Percentiles rank a stretch among this genome's conserved stretches.
Evolutionary conservation across 1,140 invertebrate genomes (phyloP).

Genomic region (Catajapyx aquilonaris): DNA sequence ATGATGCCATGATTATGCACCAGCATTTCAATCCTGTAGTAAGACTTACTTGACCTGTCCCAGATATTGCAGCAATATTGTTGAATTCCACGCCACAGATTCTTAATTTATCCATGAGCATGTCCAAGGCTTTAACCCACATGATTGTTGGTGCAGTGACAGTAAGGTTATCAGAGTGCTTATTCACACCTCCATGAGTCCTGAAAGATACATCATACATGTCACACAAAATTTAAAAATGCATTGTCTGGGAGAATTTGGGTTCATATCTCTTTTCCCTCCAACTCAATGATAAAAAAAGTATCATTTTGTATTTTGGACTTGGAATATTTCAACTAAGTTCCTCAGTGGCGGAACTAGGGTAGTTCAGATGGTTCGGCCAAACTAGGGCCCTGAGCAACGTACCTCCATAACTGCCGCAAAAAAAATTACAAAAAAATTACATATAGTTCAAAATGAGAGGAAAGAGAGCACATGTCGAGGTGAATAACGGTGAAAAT

Average conservation of each 20-base stretch:
- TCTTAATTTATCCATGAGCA: conserved; percentile 65
- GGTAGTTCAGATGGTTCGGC: background rate
- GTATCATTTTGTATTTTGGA: background rate
- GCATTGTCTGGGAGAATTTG: background rate
- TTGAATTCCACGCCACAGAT: conserved; percentile 57
- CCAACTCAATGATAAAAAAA: background rate
- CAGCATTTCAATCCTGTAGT: background rate
- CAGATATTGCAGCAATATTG: conserved; percentile 61
- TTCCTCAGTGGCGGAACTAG: background rate
- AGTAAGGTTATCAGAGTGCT: conserved; percentile 28
- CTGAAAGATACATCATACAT: conserved; percentile 29
- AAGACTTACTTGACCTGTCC: conserved; percentile 55
- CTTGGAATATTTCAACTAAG: background rate
- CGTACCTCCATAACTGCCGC: conserved; percentile 3
- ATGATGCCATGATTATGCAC: conserved; percentile 1
- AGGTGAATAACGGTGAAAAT: no score
- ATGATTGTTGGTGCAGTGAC: conserved; percentile 66
- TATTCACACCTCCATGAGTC: conserved; percentile 57
- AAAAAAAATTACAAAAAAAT: no score
- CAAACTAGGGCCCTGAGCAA: background rate
- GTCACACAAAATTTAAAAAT: conserved; percentile 14
- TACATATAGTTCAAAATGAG: no score
- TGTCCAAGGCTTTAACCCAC: conserved; percentile 89
- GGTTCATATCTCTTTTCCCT: background rate
- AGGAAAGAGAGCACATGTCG: no score